phyloP scores from a whole-genome alignment of 2,888 invertebrate species.

The Aleiodes alternator region DNA sequence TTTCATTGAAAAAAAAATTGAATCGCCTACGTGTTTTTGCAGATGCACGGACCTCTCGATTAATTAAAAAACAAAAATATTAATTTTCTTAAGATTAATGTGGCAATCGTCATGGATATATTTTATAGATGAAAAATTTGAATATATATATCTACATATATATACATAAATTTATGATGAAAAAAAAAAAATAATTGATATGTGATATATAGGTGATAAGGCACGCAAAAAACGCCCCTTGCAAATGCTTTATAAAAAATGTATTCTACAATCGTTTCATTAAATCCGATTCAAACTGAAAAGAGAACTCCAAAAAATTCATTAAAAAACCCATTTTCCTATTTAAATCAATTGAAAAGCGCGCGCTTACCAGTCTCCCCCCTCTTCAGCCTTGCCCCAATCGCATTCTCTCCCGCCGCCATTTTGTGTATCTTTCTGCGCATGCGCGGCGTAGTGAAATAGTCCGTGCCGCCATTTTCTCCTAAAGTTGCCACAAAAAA shows the following conservation, averaged over 20 bases:
- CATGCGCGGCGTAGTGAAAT: too few relatives aligned
- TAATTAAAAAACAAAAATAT: constrained; percentile 54
- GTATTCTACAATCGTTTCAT: constrained; percentile 69
- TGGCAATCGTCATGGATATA: constrained; percentile 54
- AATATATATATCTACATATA: not conserved
- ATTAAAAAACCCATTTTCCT: too few relatives aligned
- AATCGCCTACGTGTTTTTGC: constrained; percentile 23
- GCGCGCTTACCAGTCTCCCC: too few relatives aligned
- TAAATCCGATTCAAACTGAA: constrained; percentile 58
- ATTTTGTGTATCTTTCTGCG: too few relatives aligned
- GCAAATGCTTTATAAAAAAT: constrained; percentile 56
- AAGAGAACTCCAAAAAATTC: not conserved
- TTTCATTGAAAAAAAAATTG: not conserved
- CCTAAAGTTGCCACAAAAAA: too few relatives aligned
- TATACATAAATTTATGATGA: constrained; percentile 51
- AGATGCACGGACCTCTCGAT: constrained; percentile 10
- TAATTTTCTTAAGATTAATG: constrained; percentile 51
- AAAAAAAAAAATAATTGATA: constrained; percentile 59
- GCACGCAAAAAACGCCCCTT: constrained; percentile 61
- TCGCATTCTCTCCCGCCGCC: too few relatives aligned
- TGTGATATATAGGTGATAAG: constrained; percentile 69
- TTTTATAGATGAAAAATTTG: constrained; percentile 53
- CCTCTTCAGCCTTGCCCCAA: too few relatives aligned
- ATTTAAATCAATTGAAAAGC: too few relatives aligned
- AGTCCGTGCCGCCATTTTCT: too few relatives aligned